Evolutionary conservation across 1,140 invertebrate species (phyloP).

Genomic region (Mactra quadrangularis): DNA sequence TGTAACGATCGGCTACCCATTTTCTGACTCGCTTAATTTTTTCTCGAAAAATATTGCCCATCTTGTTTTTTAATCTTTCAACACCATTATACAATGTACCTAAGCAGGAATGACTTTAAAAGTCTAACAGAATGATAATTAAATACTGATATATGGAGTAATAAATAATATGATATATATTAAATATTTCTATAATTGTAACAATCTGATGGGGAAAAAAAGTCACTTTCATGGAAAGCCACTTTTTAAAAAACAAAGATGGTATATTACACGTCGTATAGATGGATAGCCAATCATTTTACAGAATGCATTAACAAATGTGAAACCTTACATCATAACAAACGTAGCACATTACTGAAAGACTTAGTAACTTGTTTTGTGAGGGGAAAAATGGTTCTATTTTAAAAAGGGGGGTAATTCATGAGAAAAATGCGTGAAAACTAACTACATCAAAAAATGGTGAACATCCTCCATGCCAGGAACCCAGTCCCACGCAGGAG

Average conservation of each 20-base stretch:
- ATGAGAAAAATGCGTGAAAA: conserved; percentile 49
- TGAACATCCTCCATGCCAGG: conserved; percentile 8
- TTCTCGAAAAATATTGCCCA: conserved; percentile 30
- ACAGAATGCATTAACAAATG: conserved; percentile 64
- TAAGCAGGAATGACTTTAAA: conserved; percentile 38
- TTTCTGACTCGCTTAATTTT: background rate
- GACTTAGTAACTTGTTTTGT: conserved; percentile 60
- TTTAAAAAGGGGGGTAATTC: conserved; percentile 39
- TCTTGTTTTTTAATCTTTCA: background rate
- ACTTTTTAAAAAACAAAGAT: conserved; percentile 3
- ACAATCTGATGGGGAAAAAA: conserved; percentile 14
- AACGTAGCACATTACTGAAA: conserved; percentile 63
- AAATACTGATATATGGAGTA: conserved; percentile 36
- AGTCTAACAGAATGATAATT: conserved; percentile 45
- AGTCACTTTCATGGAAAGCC: conserved; percentile 37
- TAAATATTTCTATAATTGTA: conserved; percentile 2
- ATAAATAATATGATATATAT: conserved; percentile 44
- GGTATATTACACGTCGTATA: background rate
- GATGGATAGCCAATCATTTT: conserved; percentile 28
- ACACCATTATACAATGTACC: too few species aligned
- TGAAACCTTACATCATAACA: conserved; percentile 53
- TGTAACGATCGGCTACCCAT: conserved; percentile 7
- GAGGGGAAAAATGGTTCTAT: conserved; percentile 49
- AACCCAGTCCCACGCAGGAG: conserved; percentile 30
- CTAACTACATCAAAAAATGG: conserved; percentile 62